A percentile compares a stretch with the other conserved stretches of the same genome.
phyloP scores from a whole-genome alignment of 2,113 vertebrate species.

The Notiomystis cincta region DNA sequence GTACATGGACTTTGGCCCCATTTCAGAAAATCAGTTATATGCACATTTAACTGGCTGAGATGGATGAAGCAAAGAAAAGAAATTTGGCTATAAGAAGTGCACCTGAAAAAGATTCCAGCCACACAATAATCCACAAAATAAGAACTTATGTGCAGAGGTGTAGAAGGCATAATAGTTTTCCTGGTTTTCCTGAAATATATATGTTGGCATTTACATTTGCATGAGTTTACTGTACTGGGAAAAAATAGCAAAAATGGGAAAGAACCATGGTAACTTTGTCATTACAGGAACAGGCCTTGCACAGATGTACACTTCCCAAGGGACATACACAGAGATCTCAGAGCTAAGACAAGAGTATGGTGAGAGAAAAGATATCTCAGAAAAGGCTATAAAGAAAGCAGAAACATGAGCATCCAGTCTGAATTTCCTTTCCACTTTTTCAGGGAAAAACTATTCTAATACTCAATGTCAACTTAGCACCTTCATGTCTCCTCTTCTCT shows the following conservation, averaged over 20 bases:
- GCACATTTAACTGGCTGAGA: constrained; percentile 38
- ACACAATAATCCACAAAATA: constrained; percentile 25
- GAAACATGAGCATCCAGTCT: not conserved
- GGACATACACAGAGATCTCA: not conserved
- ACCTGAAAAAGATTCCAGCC: constrained; percentile 46
- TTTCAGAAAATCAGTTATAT: constrained; percentile 51
- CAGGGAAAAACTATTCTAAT: not conserved
- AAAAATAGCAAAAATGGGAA: not conserved
- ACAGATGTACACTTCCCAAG: not conserved
- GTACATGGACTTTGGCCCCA: constrained; percentile 22
- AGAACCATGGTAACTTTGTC: not conserved
- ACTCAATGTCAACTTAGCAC: not conserved
- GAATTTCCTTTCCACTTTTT: not conserved
- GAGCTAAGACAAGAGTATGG: not conserved
- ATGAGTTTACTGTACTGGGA: not conserved
- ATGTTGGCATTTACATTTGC: not conserved
- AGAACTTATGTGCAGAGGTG: constrained; percentile 42
- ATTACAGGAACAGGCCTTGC: not conserved
- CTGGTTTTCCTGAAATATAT: not conserved
- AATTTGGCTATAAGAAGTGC: not conserved
- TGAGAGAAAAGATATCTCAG: not conserved
- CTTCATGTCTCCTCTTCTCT: not conserved
- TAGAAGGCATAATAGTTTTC: not conserved
- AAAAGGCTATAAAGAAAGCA: not conserved
- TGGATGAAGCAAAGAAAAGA: constrained; percentile 46